A percentile compares a stretch with the other conserved stretches of the same genome.
phyloP scores from a whole-genome alignment of 2,113 vertebrate genomes.

The Gorsachius goisagi region DNA sequence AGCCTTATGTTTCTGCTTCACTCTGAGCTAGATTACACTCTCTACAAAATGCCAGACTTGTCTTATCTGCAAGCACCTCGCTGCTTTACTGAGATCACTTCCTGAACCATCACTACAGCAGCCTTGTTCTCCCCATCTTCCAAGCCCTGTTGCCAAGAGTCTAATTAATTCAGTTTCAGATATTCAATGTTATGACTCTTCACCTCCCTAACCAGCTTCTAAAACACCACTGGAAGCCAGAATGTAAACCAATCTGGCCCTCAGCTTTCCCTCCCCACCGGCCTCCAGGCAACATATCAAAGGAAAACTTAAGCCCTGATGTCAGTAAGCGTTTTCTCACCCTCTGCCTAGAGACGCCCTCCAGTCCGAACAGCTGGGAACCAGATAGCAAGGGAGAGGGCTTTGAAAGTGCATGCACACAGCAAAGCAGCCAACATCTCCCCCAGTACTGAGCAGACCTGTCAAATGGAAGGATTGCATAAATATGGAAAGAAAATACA shows the following conservation, averaged over 20 bases:
- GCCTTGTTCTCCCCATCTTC: background rate
- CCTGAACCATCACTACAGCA: background rate
- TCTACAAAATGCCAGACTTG: background rate
- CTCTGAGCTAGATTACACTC: background rate
- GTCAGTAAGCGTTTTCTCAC: background rate
- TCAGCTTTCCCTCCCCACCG: background rate
- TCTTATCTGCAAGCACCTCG: background rate
- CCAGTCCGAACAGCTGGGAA: background rate
- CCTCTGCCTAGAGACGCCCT: background rate
- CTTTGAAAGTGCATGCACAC: background rate
- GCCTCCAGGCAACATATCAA: background rate
- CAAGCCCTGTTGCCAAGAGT: background rate
- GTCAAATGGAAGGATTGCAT: background rate
- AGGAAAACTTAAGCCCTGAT: slow-evolving; percentile 2
- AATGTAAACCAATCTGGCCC: background rate
- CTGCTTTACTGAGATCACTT: background rate
- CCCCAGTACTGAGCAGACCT: background rate
- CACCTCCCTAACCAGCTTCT: background rate
- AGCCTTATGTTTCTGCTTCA: background rate
- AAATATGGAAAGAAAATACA: background rate
- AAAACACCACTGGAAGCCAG: slow-evolving; percentile 10
- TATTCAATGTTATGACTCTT: background rate
- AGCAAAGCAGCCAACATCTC: background rate
- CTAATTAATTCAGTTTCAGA: background rate
- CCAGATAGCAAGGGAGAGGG: background rate